Conservation (phyloP, 1,140 invertebrate species). For the Caenorhabditis remanei region DNA sequence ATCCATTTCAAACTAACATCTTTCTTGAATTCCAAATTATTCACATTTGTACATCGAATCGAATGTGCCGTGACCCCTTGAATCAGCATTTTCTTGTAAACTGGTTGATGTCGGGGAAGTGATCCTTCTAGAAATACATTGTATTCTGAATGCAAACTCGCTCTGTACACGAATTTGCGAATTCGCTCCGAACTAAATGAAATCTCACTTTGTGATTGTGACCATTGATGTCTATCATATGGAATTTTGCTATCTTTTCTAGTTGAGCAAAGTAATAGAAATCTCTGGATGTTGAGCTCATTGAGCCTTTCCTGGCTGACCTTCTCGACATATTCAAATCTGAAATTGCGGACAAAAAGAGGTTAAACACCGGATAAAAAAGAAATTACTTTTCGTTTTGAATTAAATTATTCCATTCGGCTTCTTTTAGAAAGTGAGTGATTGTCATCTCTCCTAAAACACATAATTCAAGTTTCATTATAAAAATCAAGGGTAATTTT, state of each 20-base stretch:
- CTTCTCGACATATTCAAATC: not conserved
- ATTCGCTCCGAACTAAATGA: not conserved
- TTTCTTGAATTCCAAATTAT: not conserved
- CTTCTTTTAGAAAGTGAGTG: not conserved
- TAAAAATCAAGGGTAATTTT: not conserved
- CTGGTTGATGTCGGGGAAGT: conserved; percentile 4
- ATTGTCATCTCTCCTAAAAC: too few species aligned
- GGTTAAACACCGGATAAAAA: not conserved
- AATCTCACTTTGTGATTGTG: conserved; percentile 17
- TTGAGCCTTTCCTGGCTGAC: not conserved
- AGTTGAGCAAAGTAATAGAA: not conserved
- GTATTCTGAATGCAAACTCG: too few species aligned
- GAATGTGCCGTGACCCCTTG: not conserved
- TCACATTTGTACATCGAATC: conserved; percentile 10
- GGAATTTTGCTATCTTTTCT: not conserved
- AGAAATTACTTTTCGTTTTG: not conserved
- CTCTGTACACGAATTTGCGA: not conserved
- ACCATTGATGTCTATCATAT: conserved; percentile 26
- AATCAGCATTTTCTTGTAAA: conserved; percentile 16
- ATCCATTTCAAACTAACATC: not conserved
- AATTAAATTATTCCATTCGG: not conserved
- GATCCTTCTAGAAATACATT: not conserved
- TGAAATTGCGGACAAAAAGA: not conserved
- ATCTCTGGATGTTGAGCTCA: not conserved
- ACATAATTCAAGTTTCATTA: not conserved